Evolutionary conservation across 2,888 invertebrate genomes (phyloP).

Genomic region (Stegana nigrithorax): DNA sequence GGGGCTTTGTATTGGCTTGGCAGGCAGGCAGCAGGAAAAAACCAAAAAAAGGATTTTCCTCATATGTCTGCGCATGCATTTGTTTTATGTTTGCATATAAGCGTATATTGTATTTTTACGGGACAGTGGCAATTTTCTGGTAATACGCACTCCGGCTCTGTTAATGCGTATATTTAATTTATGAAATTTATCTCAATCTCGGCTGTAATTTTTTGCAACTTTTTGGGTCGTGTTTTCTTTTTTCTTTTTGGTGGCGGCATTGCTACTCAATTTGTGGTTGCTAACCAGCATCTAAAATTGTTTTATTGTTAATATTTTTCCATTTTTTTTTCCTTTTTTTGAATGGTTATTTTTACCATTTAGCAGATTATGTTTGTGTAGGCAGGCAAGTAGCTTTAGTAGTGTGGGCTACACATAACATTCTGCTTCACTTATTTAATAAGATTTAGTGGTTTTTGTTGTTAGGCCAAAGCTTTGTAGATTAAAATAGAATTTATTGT

Average conservation of each 20-base stretch:
- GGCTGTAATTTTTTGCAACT: too few species aligned
- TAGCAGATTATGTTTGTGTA: constrained; percentile 3
- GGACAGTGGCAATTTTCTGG: constrained; percentile 50
- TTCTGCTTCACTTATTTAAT: background rate
- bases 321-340: background rate
- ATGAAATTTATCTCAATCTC: constrained; percentile 62
- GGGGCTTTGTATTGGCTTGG: too few species aligned
- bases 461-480: too few species aligned
- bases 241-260: background rate
- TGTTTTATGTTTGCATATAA: constrained; percentile 4
- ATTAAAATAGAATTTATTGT: too few species aligned
- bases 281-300: too few species aligned
- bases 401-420: too few species aligned
- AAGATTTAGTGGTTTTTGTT: background rate
- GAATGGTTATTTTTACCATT: constrained; percentile 1
- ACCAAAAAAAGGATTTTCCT: constrained; percentile 16
- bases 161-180: constrained; percentile 63
- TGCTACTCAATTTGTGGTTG: constrained; percentile 12
- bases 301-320: too few species aligned
- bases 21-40: too few species aligned
- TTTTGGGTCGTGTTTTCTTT: too few species aligned
- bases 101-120: constrained; percentile 11
- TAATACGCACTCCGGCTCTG: constrained; percentile 50
- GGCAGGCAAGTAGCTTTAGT: background rate
- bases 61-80: constrained; percentile 15